Evolutionary conservation across 2,797 vertebrate species (phyloP), one percentile per base, ranked within the genome.

Genomic region (Jordanella pulchra): DNA sequence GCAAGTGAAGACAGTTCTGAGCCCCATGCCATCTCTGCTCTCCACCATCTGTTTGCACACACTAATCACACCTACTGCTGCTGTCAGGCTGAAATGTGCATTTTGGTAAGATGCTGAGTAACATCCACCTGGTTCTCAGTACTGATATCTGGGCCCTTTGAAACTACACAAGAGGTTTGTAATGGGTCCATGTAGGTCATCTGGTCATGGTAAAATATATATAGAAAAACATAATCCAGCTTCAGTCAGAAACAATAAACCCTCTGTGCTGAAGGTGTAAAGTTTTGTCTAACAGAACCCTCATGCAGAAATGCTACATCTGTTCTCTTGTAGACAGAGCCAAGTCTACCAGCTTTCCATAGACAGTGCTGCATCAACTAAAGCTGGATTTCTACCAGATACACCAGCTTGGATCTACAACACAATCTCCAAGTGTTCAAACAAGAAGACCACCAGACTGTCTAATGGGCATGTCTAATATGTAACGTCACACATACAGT

Each of bases 31-130:
- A 53, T 83, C 73, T 74, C 79, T 67, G 65, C 75, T 82, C 82
- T 80, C 72, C 72, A 80, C 84, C 82, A 74, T 74, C 76, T 86
- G 82, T 83, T 85, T 82, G 86, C 77, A 84, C 82, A 77, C 73
- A 71, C 78, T 65, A 44, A 78, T 71, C 78, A 73, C 76, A 82
- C 75, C 56, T 72, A 79, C 80, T 69, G 75, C 79, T 80, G 85
- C 81, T 87, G 84, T 82, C 88, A 69, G 35, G 63, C 63, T 73
- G 73, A 83, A 80, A 69, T 67, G 76, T 83, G 48, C 61, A 69
- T 81, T 82, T 83, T 79, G 75, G 68, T 72, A 69, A 76, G 67
- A 65, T 77, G 72, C 72, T 42, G 50, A 69, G 80, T 58, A 79
- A 83, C 77, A 84, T 75, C 54, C 72, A 84, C 83, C 80, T 69